Evolutionary conservation across 2,888 invertebrate species (phyloP).

Genomic region (Volucella zonaria): DNA sequence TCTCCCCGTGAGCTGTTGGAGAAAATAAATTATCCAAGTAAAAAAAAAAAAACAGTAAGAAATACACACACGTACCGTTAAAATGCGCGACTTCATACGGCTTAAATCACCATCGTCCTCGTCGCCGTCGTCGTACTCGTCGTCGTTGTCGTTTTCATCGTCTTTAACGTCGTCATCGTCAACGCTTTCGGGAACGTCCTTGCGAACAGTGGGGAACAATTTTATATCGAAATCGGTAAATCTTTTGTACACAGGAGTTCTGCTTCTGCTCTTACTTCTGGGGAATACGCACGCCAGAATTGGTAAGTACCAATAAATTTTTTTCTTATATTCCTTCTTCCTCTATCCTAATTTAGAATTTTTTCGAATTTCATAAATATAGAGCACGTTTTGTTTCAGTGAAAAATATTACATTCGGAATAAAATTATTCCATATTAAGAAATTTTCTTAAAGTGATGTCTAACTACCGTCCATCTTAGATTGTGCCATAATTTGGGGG

Average conservation of each 20-base stretch:
- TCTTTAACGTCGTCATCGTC: neutral
- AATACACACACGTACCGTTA: slow-evolving; percentile 22
- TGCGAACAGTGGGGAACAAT: slow-evolving; percentile 64
- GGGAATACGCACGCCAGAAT: slow-evolving; percentile 80
- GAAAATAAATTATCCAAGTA: slow-evolving; percentile 19
- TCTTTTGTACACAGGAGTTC: slow-evolving; percentile 75
- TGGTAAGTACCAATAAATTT: slow-evolving; percentile 78
- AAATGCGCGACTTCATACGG: slow-evolving; percentile 55
- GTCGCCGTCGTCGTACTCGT: slow-evolving; percentile 32
- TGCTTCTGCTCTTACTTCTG: slow-evolving; percentile 77
- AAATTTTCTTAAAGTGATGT: no score
- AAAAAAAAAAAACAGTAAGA: slow-evolving; percentile 7
- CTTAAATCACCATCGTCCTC: slow-evolving; percentile 24
- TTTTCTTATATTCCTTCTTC: neutral
- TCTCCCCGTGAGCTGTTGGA: neutral
- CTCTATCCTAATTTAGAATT: neutral
- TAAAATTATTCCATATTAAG: no score
- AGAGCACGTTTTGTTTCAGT: no score
- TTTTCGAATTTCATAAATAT: slow-evolving; percentile 7
- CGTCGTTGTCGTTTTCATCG: neutral
- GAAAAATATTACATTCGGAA: no score
- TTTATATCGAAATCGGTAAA: slow-evolving; percentile 72
- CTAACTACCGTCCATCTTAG: no score
- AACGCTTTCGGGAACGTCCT: slow-evolving; percentile 17
- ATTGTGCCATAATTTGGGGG: no score